Evolutionary conservation across 2,888 invertebrate species (phyloP).

Genomic region (Drosophila atroscutellata): DNA sequence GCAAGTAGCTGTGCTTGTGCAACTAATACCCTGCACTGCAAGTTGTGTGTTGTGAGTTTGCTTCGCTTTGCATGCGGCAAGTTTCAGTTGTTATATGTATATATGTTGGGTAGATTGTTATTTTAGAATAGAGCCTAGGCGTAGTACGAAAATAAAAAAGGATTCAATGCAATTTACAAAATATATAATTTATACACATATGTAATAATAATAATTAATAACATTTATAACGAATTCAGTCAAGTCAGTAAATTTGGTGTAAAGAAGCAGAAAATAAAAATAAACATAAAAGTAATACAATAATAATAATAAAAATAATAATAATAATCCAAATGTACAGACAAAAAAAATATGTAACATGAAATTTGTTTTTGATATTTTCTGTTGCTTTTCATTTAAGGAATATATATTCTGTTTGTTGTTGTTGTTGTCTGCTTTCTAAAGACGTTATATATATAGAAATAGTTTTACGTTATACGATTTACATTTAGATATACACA

Average conservation of each 20-base stretch:
- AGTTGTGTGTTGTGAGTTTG: constrained; percentile 11
- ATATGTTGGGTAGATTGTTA: constrained; percentile 12
- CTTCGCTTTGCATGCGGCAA: background rate
- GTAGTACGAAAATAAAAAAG: constrained; percentile 44
- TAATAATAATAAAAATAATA: constrained; percentile 33
- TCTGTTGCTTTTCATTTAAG: constrained; percentile 47
- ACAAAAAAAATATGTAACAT: constrained; percentile 44
- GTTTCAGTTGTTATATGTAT: constrained; percentile 9
- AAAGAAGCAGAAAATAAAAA: constrained; percentile 69
- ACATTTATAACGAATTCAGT: constrained; percentile 80
- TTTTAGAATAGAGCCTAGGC: constrained; percentile 13
- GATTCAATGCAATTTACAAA: constrained; percentile 69
- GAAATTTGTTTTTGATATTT: constrained; percentile 27
- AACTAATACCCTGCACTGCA: constrained; percentile 39
- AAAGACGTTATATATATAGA: constrained; percentile 33
- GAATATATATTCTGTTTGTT: constrained; percentile 30
- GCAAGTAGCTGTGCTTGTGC: constrained; percentile 2
- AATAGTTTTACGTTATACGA: constrained; percentile 39
- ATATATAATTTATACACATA: constrained; percentile 63
- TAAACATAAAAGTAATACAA: constrained; percentile 52
- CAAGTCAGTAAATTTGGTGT: constrained; percentile 81
- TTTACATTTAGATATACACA: constrained; percentile 70
- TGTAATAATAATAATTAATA: constrained; percentile 71
- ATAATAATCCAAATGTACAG: constrained; percentile 51
- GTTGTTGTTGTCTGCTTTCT: constrained; percentile 41